These are phyloP conservation scores for Macrochelys suwanniensis DNA, from an alignment of 2,797 vertebrate genomes.

Conservation along the genomic window DNA sequence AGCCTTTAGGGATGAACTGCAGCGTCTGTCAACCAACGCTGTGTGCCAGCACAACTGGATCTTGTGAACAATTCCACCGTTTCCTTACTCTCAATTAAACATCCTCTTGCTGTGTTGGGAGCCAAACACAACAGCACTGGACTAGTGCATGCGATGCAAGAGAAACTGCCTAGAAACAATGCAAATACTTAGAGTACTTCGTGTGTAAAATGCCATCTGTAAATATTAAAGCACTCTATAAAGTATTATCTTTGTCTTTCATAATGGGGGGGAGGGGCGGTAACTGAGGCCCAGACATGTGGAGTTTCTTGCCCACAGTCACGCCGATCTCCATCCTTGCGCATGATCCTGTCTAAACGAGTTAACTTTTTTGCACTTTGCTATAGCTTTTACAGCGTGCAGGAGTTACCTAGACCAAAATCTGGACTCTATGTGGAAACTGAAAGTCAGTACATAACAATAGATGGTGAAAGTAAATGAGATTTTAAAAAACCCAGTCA, in stretches of 20 bases:
- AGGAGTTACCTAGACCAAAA: neutral
- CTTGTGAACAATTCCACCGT: fast-evolving
- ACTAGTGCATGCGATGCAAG: neutral
- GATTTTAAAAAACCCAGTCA: neutral
- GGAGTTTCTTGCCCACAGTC: neutral
- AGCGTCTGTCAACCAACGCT: neutral
- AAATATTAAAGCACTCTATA: neutral
- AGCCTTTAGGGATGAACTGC: too few relatives aligned
- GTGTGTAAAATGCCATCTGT: neutral
- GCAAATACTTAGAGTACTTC: neutral
- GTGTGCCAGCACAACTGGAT: fast-evolving
- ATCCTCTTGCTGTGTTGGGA: neutral
- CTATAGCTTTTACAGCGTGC: neutral
- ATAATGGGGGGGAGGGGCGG: too few relatives aligned
- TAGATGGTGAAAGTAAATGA: neutral
- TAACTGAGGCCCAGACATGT: neutral
- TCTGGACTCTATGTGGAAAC: neutral
- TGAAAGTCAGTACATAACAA: neutral
- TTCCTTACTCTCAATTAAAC: neutral
- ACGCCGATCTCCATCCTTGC: neutral
- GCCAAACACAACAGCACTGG: neutral
- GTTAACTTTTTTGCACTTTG: neutral
- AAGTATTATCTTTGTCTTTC: neutral
- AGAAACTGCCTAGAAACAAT: neutral
- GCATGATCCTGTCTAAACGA: neutral